Conservation (phyloP, 2,888 invertebrate genomes). For the Brassicogethes aeneus region DNA sequence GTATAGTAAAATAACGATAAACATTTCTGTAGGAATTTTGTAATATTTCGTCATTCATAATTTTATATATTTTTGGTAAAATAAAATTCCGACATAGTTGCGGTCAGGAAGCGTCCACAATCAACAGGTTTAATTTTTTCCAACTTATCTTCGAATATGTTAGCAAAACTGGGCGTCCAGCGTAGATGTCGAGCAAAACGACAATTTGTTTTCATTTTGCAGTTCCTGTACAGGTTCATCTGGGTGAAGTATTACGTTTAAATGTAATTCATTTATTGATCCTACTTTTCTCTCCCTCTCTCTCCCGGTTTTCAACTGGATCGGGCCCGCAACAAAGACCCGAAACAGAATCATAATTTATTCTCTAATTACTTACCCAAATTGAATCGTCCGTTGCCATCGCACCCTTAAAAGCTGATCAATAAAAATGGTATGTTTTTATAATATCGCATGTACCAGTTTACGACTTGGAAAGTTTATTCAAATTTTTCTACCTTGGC, state of each 20-base stretch:
- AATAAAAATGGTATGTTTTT: too few relatives aligned
- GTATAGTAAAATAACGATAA: too few relatives aligned
- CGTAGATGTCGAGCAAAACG: background rate
- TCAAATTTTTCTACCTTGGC: too few relatives aligned
- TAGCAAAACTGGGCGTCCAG: background rate
- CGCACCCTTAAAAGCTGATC: too few relatives aligned
- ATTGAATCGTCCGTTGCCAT: too few relatives aligned
- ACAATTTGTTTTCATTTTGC: background rate
- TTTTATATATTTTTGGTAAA: too few relatives aligned
- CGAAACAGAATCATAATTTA: slow-evolving; percentile 25
- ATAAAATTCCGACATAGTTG: too few relatives aligned
- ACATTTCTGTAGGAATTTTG: too few relatives aligned
- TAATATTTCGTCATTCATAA: too few relatives aligned
- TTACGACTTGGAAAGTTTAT: too few relatives aligned
- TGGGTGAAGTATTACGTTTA: slow-evolving; percentile 32
- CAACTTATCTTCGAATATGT: background rate
- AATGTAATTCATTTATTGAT: slow-evolving; percentile 44
- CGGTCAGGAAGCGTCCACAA: slow-evolving; percentile 1
- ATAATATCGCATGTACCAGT: too few relatives aligned
- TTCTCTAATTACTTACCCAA: slow-evolving; percentile 12
- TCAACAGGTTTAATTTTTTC: slow-evolving; percentile 4
- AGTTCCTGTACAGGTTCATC: slow-evolving; percentile 20
- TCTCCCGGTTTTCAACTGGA: slow-evolving; percentile 15
- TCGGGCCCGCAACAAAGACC: slow-evolving; percentile 25
- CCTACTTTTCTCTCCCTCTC: slow-evolving; percentile 36